Evolutionary conservation across 2,888 invertebrate species (phyloP), one percentile per base, ranked within the genome.

Genomic region (Frankliniella intonsa): DNA sequence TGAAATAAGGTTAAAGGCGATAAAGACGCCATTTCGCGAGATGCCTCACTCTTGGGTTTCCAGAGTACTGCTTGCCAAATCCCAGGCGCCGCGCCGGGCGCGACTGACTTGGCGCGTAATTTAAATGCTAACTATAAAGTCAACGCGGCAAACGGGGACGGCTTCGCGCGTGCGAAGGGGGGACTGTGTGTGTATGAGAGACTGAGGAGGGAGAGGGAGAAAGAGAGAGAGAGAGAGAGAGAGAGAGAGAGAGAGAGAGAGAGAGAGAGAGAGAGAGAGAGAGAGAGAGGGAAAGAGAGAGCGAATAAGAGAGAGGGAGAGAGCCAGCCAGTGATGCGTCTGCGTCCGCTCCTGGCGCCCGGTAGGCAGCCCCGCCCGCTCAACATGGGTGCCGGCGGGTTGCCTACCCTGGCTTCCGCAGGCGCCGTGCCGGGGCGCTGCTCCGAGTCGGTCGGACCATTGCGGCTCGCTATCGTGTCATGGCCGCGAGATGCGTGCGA

Each of bases 51-150:
- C 5, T 38, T 38, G 2, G 5, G 38, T 38, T 38, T 38, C 2
- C 38, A 2, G 38, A 3, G 38, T 38, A 38, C 38, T 17, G 14
- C 55, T 55, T 8, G 14, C 55, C 55, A 19, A 14, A 19, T 12
- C 55, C 55, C 12, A 11, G 17, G 55, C 14, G 14, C 17, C 17
- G 55, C 55, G 55, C 55, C 17, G 11, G 55, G 11, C 5, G 9
- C 12, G 55, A 11, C 55, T 19, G 55, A 55, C 55, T 55, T 55
- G 14, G 55, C 55, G 55, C 55, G 12, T 19, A 55, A 55, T 55
- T 55, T 55, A 55, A 55, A 55, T 55, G 55, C 55, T 55, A 55
- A 55, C 55, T 55, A 55, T 55, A 55, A 55, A 55, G 55, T 55
- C 55, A 55, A 55, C 55, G 55, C 14, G 55, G 55, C 14, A 19